Evolutionary conservation across 2,797 vertebrate species (phyloP), one percentile per base, ranked within the genome.

Genomic region (Mus caroli): DNA sequence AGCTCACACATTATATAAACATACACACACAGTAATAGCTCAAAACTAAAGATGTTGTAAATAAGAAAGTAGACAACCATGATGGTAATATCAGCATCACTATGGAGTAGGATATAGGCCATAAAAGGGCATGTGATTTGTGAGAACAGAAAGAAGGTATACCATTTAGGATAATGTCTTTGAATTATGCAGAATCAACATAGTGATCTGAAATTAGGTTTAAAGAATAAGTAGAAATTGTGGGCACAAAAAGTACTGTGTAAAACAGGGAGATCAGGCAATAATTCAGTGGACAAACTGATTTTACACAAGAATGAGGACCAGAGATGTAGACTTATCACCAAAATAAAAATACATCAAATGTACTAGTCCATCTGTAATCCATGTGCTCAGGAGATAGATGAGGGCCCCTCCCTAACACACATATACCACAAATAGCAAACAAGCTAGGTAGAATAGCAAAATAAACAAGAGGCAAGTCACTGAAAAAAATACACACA

Each of bases 61-160:
- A 11, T 83, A 40, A 73, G 20, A 37, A 90, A 37, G 58, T 37
- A 62, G 43, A 37, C 13, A 37, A 67, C 1, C 34, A 22, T 52
- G n/a, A 1, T 54, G 37, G 24, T 15, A 77, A 43, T 40, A 60
- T 77, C 10, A 54, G 3, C 17, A 20, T 76, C 52, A 80, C 11
- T 1, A 1, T 40, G 6, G 24, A 34, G 9, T 13, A 11, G 26
- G 4, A 1, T 58, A 0, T 58, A 24, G 22, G 34, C 67, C 52
- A 20, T 2, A 31, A 56, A 83, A 64, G n/a, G 92, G 46, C 86
- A 58, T 54, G 5, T 58, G 28, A 37, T 26, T 67, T 62, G 13
- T 13, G 40, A 78, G 58, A 52, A 28, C 60, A 50, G 31, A 34
- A 37, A 52, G 31, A 62, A 26, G 1, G 11, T 13, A 4, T 20